Conservation (phyloP, 1,140 invertebrate species). For the Andricus grossulariae region DNA sequence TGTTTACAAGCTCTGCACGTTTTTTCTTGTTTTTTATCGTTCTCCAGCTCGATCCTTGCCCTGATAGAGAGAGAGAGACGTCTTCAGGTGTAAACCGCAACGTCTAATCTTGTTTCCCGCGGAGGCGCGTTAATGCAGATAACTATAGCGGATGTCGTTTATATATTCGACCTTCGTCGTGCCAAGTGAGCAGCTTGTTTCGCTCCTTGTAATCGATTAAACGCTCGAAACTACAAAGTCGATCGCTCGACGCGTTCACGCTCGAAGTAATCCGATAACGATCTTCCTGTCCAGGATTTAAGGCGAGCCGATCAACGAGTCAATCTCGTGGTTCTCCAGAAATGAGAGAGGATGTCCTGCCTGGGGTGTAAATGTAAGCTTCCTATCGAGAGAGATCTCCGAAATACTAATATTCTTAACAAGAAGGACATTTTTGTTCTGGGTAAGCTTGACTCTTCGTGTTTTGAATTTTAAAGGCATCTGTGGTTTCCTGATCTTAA, state of each 20-base stretch:
- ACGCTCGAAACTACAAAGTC: not conserved
- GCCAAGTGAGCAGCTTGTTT: slow-evolving; percentile 6
- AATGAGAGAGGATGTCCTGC: too few species aligned
- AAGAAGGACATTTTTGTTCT: too few species aligned
- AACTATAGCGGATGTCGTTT: slow-evolving; percentile 2
- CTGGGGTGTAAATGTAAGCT: too few species aligned
- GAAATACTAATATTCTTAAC: too few species aligned
- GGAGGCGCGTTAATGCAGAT: not conserved
- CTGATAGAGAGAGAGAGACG: not conserved
- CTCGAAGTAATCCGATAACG: too few species aligned
- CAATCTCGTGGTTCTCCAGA: too few species aligned
- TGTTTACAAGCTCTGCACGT: slow-evolving; percentile 10
- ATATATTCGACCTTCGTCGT: not conserved
- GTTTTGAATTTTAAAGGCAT: too few species aligned
- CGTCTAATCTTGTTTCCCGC: not conserved
- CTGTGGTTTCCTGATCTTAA: too few species aligned
- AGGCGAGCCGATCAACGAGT: too few species aligned
- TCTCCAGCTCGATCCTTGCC: not conserved
- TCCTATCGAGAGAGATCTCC: too few species aligned
- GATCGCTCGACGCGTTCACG: not conserved
- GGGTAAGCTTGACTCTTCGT: too few species aligned
- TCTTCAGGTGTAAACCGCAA: not conserved
- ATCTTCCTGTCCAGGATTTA: too few species aligned
- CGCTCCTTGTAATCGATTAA: slow-evolving; percentile 9
- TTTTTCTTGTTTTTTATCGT: slow-evolving; percentile 7